Conservation (phyloP, 2,113 vertebrate genomes). For the Empidonax alnorum region DNA sequence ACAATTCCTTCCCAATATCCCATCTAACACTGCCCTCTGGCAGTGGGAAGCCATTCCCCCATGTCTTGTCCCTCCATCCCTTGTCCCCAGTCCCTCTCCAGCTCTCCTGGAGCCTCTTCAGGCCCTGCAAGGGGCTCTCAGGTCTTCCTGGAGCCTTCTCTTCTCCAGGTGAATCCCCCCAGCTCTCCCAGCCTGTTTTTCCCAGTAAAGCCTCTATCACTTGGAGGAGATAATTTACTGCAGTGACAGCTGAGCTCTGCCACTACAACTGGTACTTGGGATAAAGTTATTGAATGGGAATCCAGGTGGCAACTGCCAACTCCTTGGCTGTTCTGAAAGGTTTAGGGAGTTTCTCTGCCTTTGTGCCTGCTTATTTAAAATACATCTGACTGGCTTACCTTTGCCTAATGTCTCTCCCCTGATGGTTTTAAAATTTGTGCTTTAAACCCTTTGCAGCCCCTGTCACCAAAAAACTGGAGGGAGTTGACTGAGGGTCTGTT, state of each 20-base stretch:
- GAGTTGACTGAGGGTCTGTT: not conserved
- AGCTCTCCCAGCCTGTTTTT: not conserved
- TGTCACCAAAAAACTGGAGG: not conserved
- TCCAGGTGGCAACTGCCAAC: not conserved
- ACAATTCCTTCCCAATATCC: not conserved
- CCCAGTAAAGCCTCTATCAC: not conserved
- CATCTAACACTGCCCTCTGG: not conserved
- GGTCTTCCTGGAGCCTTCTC: not conserved
- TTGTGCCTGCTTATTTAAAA: not conserved
- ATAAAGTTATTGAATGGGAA: not conserved
- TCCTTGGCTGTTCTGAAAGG: not conserved
- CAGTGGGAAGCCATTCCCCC: not conserved
- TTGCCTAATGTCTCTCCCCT: not conserved
- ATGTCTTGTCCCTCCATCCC: not conserved
- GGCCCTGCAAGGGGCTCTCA: not conserved
- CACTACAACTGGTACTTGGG: not conserved
- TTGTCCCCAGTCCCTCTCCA: not conserved
- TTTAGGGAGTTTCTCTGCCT: not conserved
- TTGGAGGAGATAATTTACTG: not conserved
- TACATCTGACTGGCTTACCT: not conserved
- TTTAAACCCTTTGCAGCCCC: not conserved
- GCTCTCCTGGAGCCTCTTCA: not conserved
- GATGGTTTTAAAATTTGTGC: not conserved
- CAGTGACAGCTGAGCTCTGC: not conserved
- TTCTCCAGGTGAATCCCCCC: not conserved